Base-by-base conservation (phyloP, 2,888 invertebrate species). In the Aphodius granarius region DNA sequence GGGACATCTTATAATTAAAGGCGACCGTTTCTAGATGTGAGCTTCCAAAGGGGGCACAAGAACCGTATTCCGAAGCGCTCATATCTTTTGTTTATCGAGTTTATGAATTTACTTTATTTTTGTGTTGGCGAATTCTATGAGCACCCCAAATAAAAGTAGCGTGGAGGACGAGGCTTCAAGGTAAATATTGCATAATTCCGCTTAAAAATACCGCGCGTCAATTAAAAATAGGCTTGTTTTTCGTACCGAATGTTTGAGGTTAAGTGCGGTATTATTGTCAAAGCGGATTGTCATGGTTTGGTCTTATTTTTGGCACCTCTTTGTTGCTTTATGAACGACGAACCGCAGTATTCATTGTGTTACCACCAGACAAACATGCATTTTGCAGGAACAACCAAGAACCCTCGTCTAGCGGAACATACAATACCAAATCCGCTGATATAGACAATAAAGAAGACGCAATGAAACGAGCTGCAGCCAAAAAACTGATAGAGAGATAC, bases 401-500 rank as follows among this genome's bases (percentile, higher is more conserved):
- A 85, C 86, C 87, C 82, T 86, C 87, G 86, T 87, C 87, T 77
- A 84, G 71, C 71, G 73, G 77, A 79, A 83, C 84, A 81, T 81
- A 76, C 22, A 76, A 78, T 73, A 81, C 82, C 79, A 80, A 82
- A 78, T 78, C 81, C 80, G 75, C 78, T 63, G 77, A 81, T 72
- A 77, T 79, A 75, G 83, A 83, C 80, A 83, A 83, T 81, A 88
- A 88, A 81, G 89, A 90, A 80, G 91, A 91, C 89, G 92, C 91
- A 82, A 93, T 93, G 93, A 93, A 93, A 88, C 89, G 93, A 73
- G 92, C 92, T 76, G 92, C 93, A 66, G 96, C 95, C 64, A 95
- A 93, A 87, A 94, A 94, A 86, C 89, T 96, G 79, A 97, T 97
- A 80, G 96, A 97, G 87, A 91, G 95, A 83, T 97, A 97, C 88